Conservation (phyloP, 2,113 vertebrate species). For the Pelecanus crispus region DNA sequence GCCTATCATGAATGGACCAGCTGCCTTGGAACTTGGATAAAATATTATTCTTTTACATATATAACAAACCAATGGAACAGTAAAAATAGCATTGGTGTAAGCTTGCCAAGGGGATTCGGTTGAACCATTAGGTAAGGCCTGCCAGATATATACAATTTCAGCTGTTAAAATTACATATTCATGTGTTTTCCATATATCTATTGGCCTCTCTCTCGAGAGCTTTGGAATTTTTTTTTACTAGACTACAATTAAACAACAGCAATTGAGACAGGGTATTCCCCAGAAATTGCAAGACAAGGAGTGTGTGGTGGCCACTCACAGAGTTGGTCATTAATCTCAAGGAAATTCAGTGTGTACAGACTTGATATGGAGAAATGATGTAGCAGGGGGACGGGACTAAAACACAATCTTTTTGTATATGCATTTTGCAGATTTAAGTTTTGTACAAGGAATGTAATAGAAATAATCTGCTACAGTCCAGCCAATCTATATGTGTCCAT, state of each 20-base stretch:
- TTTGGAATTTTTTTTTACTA: constrained; percentile 21
- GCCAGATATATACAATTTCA: constrained; percentile 57
- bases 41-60: constrained; percentile 44
- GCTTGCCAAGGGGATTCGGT: constrained; percentile 42
- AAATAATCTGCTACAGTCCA: background rate
- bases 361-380: background rate
- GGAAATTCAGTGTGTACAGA: background rate
- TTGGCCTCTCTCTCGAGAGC: background rate
- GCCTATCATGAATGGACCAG: constrained; percentile 9
- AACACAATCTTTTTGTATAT: background rate
- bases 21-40: constrained; percentile 42
- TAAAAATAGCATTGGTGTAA: constrained; percentile 57
- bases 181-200: constrained; percentile 60
- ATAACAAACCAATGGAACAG: constrained; percentile 37
- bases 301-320: background rate
- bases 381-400: background rate
- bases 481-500: background rate
- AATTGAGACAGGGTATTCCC: constrained; percentile 35
- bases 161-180: constrained; percentile 62
- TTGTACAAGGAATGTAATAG: background rate
- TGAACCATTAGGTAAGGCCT: constrained; percentile 44
- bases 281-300: background rate
- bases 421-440: background rate
- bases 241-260: constrained; percentile 40
- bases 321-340: constrained; percentile 7